A percentile compares a stretch with the other conserved stretches of the same genome.
These are phyloP conservation scores for Pristionchus arcanus DNA, from an alignment of 2,888 invertebrate species.

Conservation along the genomic window DNA sequence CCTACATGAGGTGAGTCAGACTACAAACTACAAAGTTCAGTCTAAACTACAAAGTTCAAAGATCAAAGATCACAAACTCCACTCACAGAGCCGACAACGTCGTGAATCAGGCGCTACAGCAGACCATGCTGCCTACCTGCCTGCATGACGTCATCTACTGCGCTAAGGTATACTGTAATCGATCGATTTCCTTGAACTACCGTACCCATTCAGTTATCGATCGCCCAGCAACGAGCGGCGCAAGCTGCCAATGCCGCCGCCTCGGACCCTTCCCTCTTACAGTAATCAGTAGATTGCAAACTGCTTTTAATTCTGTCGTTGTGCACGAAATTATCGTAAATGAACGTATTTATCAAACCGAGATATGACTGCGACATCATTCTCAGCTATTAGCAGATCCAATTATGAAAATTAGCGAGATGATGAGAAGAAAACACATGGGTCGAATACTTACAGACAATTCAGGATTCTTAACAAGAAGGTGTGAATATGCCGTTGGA, in stretches of 20 bases:
- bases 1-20: constrained; percentile 65
- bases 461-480: not conserved
- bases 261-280: not conserved
- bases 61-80: not conserved
- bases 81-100: constrained; percentile 71
- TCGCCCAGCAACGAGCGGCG: constrained; percentile 27
- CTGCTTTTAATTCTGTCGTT: not conserved
- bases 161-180: constrained; percentile 48
- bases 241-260: constrained; percentile 7
- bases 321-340: too few species aligned
- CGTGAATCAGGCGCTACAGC: constrained; percentile 72
- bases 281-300: constrained; percentile 21
- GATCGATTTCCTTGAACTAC: not conserved
- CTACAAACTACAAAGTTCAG: not conserved
- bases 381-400: constrained; percentile 2
- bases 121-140: constrained; percentile 73
- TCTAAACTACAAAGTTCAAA: not conserved
- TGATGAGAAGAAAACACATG: not conserved
- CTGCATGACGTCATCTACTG: constrained; percentile 75
- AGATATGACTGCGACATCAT: constrained; percentile 1
- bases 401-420: constrained; percentile 17
- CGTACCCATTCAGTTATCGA: constrained; percentile 31
- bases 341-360: not conserved
- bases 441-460: constrained; percentile 40
- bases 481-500: not conserved